A percentile compares a stretch with the other conserved stretches of the same genome.
phyloP scores from a whole-genome alignment of 2,113 vertebrate genomes.

The Pyxicephalus adspersus region DNA sequence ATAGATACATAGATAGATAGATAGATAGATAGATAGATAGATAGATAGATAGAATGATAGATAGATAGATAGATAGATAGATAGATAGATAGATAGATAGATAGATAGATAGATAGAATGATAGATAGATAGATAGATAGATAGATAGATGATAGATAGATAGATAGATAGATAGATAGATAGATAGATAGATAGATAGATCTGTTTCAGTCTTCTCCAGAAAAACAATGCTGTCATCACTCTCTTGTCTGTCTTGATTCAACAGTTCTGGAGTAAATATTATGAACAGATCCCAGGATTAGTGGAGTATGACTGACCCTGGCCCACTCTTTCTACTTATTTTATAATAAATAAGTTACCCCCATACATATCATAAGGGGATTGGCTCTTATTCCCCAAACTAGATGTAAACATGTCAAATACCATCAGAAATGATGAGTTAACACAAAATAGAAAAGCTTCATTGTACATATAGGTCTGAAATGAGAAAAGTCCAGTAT shows the following conservation, averaged over 20 bases:
- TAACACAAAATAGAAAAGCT: background rate
- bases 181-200: background rate
- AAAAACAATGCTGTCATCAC: background rate
- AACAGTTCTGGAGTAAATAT: background rate
- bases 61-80: background rate
- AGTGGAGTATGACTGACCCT: background rate
- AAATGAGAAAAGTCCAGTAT: no score
- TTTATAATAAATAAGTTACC: background rate
- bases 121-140: slow-evolving; percentile 3
- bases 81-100: background rate
- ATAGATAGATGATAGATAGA: slow-evolving; percentile 8
- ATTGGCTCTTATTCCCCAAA: background rate
- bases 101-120: background rate
- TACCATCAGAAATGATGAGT: background rate
- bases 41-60: background rate
- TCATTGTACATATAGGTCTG: no score
- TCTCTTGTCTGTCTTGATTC: slow-evolving; percentile 17
- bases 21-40: slow-evolving; percentile 3
- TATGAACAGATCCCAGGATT: background rate
- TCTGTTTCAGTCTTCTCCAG: background rate
- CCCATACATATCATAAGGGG: background rate
- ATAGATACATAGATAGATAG: slow-evolving; percentile 3
- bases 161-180: background rate
- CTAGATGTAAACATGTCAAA: background rate
- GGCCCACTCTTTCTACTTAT: background rate